Evolutionary conservation across 2,888 invertebrate genomes (phyloP), one percentile per base, ranked within the genome.

Genomic region (Pseudoips prasinana): DNA sequence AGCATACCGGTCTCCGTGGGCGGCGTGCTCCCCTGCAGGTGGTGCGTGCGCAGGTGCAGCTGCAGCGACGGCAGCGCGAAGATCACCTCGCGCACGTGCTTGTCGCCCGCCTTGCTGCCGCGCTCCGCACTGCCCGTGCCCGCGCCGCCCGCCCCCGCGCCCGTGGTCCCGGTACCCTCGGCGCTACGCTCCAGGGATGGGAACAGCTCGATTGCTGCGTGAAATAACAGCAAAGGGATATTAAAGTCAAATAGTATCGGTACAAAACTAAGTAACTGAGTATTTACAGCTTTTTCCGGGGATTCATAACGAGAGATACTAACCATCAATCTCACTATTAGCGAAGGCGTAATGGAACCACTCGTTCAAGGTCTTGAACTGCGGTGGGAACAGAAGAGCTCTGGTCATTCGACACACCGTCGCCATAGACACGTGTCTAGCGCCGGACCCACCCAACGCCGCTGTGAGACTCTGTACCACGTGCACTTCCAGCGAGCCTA

Each of bases 321-420:
- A 46, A 97, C 97, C 96, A 85, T 98, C 98, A 34, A 98, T 95
- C 82, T 98, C 98, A 74, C 96, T 95, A 58, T 95, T 96, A 9
- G 96, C 95, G 85, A 98, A 98, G 0, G 98, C 96, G 80, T 98
- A 98, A 62, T 95, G 94, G 89, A 98, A 98, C 98, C 98, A 98
- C 82, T 98, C 98, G 64, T 95, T 94, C 22, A 98, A 90, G 20
- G 95, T 95, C 80, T 97, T 95, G 82, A 98, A 98, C 84, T 98
- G 98, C 17, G 98, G 98, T 46, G 98, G 98, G 85, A 98, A 98
- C 42, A 97, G 92, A 43, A 97, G 94, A 53, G 95, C 96, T 29
- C 98, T 90, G 30, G 97, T 95, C 64, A 98, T 94, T 69, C 96
- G 93, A 71, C 97, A 97, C 33, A 98, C 97, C 6, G 96, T 97